Evolutionary conservation across 2,113 vertebrate species (phyloP).

Genomic region (Bombycilla garrulus): DNA sequence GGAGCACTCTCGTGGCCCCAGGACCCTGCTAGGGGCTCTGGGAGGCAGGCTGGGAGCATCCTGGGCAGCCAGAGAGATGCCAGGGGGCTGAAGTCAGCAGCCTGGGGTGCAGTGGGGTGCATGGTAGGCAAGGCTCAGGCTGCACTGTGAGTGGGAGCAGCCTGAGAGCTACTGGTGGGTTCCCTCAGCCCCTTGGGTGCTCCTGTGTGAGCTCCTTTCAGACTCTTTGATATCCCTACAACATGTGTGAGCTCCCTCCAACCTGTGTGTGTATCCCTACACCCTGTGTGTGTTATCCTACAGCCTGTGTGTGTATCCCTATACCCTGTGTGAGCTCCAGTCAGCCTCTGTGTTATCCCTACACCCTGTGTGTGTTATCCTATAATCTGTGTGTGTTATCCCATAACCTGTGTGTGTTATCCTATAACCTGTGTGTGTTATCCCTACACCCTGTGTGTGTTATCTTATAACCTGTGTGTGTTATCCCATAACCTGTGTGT

Average conservation of each 20-base stretch:
- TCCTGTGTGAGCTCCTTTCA: not conserved
- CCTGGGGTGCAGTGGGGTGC: not conserved
- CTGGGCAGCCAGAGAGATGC: not conserved
- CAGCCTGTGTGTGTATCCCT: not conserved
- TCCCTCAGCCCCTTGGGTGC: not conserved
- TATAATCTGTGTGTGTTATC: too few species aligned
- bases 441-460: not conserved
- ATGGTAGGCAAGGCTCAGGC: rapidly evolving
- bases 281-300: not conserved
- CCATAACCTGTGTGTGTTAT: too few species aligned
- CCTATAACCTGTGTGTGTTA: not conserved
- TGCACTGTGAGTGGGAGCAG: not conserved
- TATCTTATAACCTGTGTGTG: not conserved
- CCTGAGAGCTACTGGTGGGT: rapidly evolving
- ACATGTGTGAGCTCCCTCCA: not conserved
- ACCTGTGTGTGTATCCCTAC: too few species aligned
- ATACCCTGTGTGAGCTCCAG: not conserved
- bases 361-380: not conserved
- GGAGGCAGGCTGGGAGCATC: not conserved
- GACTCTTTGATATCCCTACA: not conserved
- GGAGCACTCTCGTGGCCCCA: not conserved
- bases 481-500: too few species aligned
- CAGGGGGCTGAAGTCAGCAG: not conserved
- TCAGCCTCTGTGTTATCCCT: not conserved
- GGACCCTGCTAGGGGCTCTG: not conserved